Base-by-base conservation (phyloP, 2,888 invertebrate genomes). In the Xestia sexstrigata region DNA sequence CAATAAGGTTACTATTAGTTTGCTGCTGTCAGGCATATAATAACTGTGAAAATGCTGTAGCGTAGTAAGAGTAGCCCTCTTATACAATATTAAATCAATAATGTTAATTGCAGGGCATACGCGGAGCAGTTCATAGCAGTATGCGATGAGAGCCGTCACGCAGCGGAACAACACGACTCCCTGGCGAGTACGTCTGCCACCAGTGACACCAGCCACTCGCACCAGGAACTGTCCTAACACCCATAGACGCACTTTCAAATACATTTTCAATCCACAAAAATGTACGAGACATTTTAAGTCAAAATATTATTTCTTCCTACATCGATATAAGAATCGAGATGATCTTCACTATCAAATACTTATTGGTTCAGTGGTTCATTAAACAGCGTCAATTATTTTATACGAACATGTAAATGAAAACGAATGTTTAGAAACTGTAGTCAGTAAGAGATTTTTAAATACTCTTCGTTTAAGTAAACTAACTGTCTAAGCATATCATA, bases 81-180 rank as follows among this genome's bases (percentile, higher is more conserved):
- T 9, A 35, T 20, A 17, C 39, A 17, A 65, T 65, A 42, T 15
- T n/a, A 65, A n/a, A 65, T n/a, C 1, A 65, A 65, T 65, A n/a
- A 17, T 60, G 30, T 65, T 7, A 62, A 52, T 90, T 92, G 1
- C 95, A 97, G 97, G 85, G 95, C 97, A 9, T 97, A 97, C 90
- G 97, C 97, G 20, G 97, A 97, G 91, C 97, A 97, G 93, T 97
- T 97, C 92, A 97, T 97, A 86, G 97, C 97, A 69, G 97, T 97
- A 72, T 97, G 97, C 90, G 97, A 97, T 91, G 97, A 97, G 92
- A 97, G 94, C 88, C 94, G 97, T 30, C 94, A 95, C 89, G 95
- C 96, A 52, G 95, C 95, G 6, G 96, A 95, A 88, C 94, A 93
- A 26, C 95, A 94, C 91, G 96, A 96, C 93, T 96, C 96, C 20